A percentile compares a stretch with the other conserved stretches of the same genome.
Conservation (phyloP, 2,797 vertebrate genomes). For the Tachyglossus aculeatus region DNA sequence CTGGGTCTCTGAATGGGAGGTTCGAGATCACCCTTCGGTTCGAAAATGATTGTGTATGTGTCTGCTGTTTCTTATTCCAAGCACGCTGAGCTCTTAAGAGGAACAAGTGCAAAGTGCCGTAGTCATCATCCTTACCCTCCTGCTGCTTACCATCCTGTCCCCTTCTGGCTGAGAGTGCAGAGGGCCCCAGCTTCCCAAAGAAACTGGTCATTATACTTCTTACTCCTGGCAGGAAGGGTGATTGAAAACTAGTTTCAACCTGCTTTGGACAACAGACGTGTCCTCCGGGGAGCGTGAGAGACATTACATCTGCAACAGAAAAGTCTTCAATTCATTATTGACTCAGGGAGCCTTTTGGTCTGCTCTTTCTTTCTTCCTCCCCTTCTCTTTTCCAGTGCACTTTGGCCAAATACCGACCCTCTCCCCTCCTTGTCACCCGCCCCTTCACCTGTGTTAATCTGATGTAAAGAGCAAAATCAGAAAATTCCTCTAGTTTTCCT, state of each 20-base stretch:
- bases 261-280: too few relatives aligned
- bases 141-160: neutral
- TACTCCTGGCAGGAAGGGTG: neutral
- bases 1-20: conserved; percentile 29
- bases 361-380: neutral
- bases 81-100: neutral
- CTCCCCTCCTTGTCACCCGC: neutral
- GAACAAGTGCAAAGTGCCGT: neutral
- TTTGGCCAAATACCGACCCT: neutral
- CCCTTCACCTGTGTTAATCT: neutral
- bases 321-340: neutral
- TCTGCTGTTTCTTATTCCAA: neutral
- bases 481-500: neutral
- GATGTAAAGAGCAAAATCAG: neutral
- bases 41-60: neutral
- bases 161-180: neutral
- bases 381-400: neutral
- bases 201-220: neutral
- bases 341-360: neutral
- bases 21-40: conserved; percentile 11
- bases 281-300: neutral
- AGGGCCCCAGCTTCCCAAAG: neutral
- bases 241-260: neutral
- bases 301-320: neutral
- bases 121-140: neutral